phyloP scores from a whole-genome alignment of 1,140 invertebrate genomes.

The Sarcophaga bullata region DNA sequence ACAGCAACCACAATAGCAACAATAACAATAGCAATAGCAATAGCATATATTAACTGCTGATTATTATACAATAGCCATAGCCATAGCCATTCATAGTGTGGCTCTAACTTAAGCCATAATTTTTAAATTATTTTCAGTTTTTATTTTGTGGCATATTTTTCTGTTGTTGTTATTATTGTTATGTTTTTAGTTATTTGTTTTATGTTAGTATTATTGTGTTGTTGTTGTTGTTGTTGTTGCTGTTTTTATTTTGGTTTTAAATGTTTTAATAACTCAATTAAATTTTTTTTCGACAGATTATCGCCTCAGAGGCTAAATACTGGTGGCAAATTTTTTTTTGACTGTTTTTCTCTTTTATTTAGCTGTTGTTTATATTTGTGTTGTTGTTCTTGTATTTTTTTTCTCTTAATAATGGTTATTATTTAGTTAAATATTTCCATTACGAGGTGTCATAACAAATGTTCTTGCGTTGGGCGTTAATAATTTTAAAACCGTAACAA shows the following conservation, averaged over 20 bases:
- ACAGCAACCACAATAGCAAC: too few species aligned
- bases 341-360: too few species aligned
- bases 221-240: neutral
- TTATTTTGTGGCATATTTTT: neutral
- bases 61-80: too few species aligned
- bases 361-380: too few species aligned
- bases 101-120: neutral
- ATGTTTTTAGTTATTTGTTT: too few species aligned
- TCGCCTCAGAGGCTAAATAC: neutral
- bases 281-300: neutral
- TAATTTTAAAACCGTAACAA: too few species aligned
- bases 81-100: too few species aligned
- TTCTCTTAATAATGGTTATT: neutral
- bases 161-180: neutral
- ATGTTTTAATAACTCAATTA: neutral
- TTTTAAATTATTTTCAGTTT: too few species aligned
- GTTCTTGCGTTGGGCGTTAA: neutral
- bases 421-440: neutral
- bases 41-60: too few species aligned
- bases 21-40: too few species aligned
- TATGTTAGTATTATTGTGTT: neutral
- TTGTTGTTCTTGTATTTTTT: neutral
- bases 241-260: too few species aligned
- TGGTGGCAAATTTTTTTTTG: too few species aligned
- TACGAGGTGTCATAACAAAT: constrained; percentile 7